Conservation (phyloP, 2,797 vertebrate genomes). For the Amblyraja radiata region DNA sequence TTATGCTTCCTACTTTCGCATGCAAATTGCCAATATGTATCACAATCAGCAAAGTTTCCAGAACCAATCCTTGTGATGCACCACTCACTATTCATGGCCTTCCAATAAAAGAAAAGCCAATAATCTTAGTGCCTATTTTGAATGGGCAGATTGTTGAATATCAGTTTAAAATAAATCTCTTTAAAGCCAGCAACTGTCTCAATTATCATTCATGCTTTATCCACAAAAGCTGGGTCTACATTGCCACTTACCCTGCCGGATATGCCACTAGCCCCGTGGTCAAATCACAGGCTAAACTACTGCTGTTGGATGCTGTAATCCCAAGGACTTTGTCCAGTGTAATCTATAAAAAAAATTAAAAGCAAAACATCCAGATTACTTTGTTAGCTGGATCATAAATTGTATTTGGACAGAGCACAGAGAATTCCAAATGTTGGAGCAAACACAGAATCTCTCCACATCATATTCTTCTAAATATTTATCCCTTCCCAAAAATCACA, state of each 20-base stretch:
- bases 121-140: too few relatives aligned
- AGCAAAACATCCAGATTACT: not conserved
- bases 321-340: constrained; percentile 75
- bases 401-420: not conserved
- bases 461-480: not conserved
- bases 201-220: not conserved
- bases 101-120: too few relatives aligned
- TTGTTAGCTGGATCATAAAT: not conserved
- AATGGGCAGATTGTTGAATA: not conserved
- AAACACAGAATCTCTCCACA: not conserved
- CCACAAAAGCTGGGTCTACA: not conserved
- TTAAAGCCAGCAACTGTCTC: not conserved
- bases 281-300: constrained; percentile 69
- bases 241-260: constrained; percentile 68
- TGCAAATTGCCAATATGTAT: too few relatives aligned
- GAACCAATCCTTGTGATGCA: too few relatives aligned
- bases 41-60: too few relatives aligned
- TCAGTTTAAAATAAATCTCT: not conserved
- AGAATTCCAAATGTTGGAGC: not conserved
- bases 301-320: constrained; percentile 66
- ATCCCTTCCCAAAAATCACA: not conserved
- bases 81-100: too few relatives aligned
- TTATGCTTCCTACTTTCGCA: too few relatives aligned
- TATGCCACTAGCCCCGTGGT: constrained; percentile 71
- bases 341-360: constrained; percentile 54